These are phyloP conservation scores for Hypotaenidia okinawae DNA, from an alignment of 2,797 vertebrate genomes.

Conservation along the genomic window DNA sequence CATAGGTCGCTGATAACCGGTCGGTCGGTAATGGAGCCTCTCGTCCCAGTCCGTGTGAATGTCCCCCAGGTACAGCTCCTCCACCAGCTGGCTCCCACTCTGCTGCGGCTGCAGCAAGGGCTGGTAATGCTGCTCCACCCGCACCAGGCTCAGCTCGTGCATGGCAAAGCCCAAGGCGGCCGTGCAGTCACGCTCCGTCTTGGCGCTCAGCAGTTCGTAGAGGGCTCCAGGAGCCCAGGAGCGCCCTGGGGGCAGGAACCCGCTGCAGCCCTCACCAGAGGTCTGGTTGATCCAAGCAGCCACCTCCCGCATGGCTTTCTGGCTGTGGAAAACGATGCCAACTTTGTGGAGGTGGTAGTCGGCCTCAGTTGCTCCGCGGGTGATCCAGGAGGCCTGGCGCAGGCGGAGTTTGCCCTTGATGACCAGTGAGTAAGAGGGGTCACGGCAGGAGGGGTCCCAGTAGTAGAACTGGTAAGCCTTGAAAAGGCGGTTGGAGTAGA, in stretches of 20 bases:
- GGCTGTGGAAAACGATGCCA: constrained; percentile 87
- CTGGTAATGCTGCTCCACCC: constrained; percentile 82
- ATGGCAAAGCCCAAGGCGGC: constrained; percentile 85
- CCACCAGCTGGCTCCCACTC: constrained; percentile 72
- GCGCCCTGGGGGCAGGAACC: constrained; percentile 58
- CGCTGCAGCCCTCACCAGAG: constrained; percentile 58
- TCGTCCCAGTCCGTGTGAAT: constrained; percentile 87
- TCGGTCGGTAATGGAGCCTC: constrained; percentile 86
- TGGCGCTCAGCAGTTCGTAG: constrained; percentile 85
- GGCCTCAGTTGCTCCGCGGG: constrained; percentile 85
- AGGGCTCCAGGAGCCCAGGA: constrained; percentile 77
- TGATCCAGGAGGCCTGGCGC: constrained; percentile 92
- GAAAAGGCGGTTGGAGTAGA: constrained; percentile 86
- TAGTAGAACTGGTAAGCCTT: constrained; percentile 91
- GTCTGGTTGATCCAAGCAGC: constrained; percentile 72
- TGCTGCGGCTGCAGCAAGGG: constrained; percentile 35
- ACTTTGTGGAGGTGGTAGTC: constrained; percentile 90
- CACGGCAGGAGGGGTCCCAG: constrained; percentile 81
- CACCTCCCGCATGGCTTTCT: constrained; percentile 76
- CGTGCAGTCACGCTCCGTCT: constrained; percentile 79
- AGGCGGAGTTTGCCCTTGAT: constrained; percentile 88
- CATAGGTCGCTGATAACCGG: constrained; percentile 89
- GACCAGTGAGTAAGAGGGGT: constrained; percentile 87
- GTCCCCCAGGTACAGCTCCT: constrained; percentile 90
- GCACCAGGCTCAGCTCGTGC: constrained; percentile 88